Evolutionary conservation across 2,113 vertebrate species (phyloP).

Genomic region (Seriola dumerili): DNA sequence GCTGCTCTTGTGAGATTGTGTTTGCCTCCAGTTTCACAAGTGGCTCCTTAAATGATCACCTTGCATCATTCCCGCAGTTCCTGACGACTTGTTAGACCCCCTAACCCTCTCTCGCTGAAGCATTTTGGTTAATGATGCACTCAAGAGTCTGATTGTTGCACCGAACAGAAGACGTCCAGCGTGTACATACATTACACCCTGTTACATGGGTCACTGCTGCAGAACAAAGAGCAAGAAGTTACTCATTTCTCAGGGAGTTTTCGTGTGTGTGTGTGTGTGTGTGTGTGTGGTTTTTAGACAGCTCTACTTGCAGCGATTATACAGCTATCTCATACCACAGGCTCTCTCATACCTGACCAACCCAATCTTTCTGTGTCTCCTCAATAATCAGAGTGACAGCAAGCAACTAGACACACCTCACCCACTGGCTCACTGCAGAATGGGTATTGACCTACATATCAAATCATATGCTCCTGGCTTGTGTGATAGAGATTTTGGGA

Average conservation of each 20-base stretch:
- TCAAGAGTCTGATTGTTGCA: conserved; percentile 60
- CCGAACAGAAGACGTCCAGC: conserved; percentile 47
- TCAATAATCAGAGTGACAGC: conserved; percentile 81
- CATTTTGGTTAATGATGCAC: conserved; percentile 72
- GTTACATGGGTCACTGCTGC: conserved; percentile 73
- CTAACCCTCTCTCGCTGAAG: conserved; percentile 30
- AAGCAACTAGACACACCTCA: conserved; percentile 76
- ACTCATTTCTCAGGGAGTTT: conserved; percentile 53
- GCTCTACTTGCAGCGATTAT: conserved; percentile 53
- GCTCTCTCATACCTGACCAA: conserved; percentile 76
- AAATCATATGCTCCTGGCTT: conserved; percentile 73
- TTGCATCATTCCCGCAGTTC: conserved; percentile 36
- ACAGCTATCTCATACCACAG: conserved; percentile 69
- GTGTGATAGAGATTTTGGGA: conserved; percentile 51
- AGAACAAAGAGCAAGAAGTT: conserved; percentile 70
- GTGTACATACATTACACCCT: conserved; percentile 62
- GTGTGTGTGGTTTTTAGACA: conserved; percentile 23
- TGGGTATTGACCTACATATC: conserved; percentile 81
- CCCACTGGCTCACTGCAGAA: conserved; percentile 69
- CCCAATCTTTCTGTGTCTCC: conserved; percentile 75
- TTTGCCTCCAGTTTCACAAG: conserved; percentile 30
- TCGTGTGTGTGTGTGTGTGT: conserved; percentile 30
- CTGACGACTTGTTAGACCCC: conserved; percentile 34
- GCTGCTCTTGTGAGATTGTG: conserved; percentile 37
- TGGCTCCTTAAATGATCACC: conserved; percentile 44